Percentiles rank a stretch among this genome's conserved stretches.
These are phyloP conservation scores for Aphidius ervi DNA, from an alignment of 1,140 invertebrate species.

Conservation along the genomic window DNA sequence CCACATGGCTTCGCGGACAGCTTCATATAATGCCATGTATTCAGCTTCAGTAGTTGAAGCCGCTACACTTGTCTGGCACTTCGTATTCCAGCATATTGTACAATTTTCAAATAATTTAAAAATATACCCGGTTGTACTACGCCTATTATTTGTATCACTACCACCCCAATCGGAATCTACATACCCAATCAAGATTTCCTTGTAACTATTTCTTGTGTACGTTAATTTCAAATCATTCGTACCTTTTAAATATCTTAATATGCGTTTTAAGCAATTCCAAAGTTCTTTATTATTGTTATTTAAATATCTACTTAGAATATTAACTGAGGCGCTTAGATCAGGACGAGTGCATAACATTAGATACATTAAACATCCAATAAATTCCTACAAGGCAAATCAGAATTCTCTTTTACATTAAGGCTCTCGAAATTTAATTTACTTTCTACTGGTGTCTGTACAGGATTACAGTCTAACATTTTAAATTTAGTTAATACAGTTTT, in stretches of 20 bases:
- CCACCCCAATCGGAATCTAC: conserved; percentile 8
- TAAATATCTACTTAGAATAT: conserved; percentile 20
- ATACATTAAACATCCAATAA: conserved; percentile 19
- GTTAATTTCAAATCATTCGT: conserved; percentile 34
- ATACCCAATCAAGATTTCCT: conserved; percentile 19
- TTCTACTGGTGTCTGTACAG: conserved; percentile 18
- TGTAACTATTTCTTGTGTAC: conserved; percentile 8
- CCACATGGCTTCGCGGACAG: background rate
- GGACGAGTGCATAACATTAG: conserved; percentile 22
- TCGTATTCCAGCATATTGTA: conserved; percentile 2
- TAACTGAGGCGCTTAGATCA: conserved; percentile 17
- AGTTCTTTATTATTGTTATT: conserved; percentile 25
- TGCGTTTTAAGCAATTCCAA: conserved; percentile 21
- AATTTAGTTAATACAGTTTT: conserved; percentile 19
- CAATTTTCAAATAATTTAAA: conserved; percentile 1
- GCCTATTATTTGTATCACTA: background rate
- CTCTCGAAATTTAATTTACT: conserved; percentile 20
- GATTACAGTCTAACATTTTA: conserved; percentile 22
- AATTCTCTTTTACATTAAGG: conserved; percentile 14
- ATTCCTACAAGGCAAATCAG: conserved; percentile 17
- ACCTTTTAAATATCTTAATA: conserved; percentile 18
- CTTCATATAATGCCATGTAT: background rate
- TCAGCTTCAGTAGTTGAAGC: background rate
- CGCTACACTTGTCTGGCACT: background rate
- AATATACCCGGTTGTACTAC: background rate